These are phyloP conservation scores for Amblyraja radiata DNA, from an alignment of 2,797 vertebrate species.

Conservation along the genomic window DNA sequence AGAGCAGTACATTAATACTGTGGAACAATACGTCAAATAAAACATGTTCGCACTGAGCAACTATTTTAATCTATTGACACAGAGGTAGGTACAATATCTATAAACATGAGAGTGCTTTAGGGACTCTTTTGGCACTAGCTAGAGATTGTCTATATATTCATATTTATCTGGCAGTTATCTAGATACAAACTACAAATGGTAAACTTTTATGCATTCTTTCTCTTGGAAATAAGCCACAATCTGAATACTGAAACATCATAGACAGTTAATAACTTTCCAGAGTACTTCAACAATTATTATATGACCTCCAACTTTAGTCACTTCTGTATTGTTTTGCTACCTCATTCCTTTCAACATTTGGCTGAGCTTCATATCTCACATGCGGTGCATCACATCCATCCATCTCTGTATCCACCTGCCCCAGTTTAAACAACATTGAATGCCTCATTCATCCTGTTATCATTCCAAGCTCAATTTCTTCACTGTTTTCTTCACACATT, in stretches of 20 bases:
- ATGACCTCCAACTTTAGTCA: neutral
- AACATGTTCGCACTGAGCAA: neutral
- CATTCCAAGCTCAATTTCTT: neutral
- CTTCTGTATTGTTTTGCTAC: neutral
- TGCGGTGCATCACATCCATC: neutral
- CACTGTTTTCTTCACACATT: neutral
- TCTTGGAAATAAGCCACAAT: neutral
- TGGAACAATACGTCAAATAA: neutral
- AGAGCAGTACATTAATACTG: neutral
- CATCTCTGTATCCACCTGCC: neutral
- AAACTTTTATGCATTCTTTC: neutral
- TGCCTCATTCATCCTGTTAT: neutral
- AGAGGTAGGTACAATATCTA: neutral
- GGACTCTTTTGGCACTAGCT: neutral
- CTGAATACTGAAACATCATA: neutral
- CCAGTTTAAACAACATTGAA: neutral
- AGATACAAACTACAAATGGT: neutral
- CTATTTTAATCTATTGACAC: neutral
- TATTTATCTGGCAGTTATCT: neutral
- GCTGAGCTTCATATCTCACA: neutral
- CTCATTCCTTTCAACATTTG: neutral
- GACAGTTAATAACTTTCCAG: neutral
- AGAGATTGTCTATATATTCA: neutral
- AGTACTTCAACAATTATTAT: neutral
- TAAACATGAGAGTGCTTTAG: neutral